Conservation (phyloP, 2,797 vertebrate species). For the Sebastes taczanowskii region DNA sequence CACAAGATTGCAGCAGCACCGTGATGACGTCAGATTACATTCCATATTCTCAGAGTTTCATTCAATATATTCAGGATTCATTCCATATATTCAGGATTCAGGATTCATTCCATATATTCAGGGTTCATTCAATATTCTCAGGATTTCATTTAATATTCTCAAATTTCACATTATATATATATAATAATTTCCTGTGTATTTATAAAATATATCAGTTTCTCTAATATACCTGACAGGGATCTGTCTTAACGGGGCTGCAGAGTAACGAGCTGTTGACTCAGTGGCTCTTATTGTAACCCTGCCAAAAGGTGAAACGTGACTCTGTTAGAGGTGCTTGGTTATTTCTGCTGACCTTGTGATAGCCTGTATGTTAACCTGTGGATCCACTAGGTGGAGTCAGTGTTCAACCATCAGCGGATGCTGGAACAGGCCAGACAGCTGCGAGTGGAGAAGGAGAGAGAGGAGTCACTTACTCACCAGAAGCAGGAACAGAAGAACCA, state of each 20-base stretch:
- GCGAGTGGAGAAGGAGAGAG: conserved; percentile 94
- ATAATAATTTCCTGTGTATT: no score
- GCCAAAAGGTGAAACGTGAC: conserved; percentile 67
- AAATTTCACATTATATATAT: no score
- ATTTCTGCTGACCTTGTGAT: conserved; percentile 24
- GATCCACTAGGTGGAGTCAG: conserved; percentile 94
- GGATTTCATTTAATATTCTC: no score
- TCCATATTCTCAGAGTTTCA: no score
- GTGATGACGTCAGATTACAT: no score
- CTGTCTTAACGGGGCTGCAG: conserved; percentile 36
- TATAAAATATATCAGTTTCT: conserved; percentile 49
- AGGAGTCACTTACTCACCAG: conserved; percentile 92
- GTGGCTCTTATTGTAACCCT: conserved; percentile 38
- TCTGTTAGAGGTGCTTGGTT: conserved; percentile 31
- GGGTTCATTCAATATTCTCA: no score
- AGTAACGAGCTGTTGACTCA: conserved; percentile 67
- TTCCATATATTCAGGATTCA: no score
- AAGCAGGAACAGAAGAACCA: conserved; percentile 98
- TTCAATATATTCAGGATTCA: no score
- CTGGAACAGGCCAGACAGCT: conserved; percentile 95
- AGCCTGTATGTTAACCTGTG: conserved; percentile 7
- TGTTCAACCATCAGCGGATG: conserved; percentile 95
- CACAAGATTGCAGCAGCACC: no score
- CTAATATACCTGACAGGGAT: conserved; percentile 73
- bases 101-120: no score